Percentiles rank a stretch among this genome's conserved stretches.
phyloP scores from a whole-genome alignment of 2,113 vertebrate genomes.

The Calidris pygmaea region DNA sequence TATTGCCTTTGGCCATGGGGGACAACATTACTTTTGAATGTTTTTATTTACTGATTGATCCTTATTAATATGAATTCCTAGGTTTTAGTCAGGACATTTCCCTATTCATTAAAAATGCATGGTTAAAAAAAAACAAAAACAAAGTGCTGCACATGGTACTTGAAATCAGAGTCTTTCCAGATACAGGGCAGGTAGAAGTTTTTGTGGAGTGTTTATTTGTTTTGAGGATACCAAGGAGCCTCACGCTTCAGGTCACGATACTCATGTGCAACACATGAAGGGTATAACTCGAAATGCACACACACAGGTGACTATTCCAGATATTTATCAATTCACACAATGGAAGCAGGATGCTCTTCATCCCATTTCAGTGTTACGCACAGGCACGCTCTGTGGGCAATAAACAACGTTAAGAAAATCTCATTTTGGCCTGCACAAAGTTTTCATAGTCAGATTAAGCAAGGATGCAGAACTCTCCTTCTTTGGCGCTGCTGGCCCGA shows the following conservation, averaged over 20 bases:
- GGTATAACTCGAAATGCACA: not conserved
- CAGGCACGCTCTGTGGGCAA: not conserved
- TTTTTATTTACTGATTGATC: constrained; percentile 13
- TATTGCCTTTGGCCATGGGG: not conserved
- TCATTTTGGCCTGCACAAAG: not conserved
- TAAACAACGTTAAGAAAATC: not conserved
- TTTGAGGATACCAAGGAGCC: not conserved
- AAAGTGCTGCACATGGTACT: accelerated
- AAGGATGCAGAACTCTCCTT: not conserved
- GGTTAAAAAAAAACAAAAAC: not conserved
- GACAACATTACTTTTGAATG: not conserved
- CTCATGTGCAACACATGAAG: accelerated
- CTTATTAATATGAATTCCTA: constrained; percentile 15
- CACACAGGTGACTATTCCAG: accelerated
- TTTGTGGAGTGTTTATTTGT: not conserved
- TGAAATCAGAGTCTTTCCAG: not conserved
- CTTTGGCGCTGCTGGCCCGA: not conserved
- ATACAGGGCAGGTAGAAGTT: not conserved
- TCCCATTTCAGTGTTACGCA: not conserved
- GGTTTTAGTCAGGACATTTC: not conserved
- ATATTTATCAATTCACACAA: not conserved
- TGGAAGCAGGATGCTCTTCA: not conserved
- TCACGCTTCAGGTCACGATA: not conserved
- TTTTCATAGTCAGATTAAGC: not conserved
- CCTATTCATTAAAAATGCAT: not conserved